Base-by-base conservation (phyloP, 1,140 invertebrate genomes). In the Diorhabda elongata region DNA sequence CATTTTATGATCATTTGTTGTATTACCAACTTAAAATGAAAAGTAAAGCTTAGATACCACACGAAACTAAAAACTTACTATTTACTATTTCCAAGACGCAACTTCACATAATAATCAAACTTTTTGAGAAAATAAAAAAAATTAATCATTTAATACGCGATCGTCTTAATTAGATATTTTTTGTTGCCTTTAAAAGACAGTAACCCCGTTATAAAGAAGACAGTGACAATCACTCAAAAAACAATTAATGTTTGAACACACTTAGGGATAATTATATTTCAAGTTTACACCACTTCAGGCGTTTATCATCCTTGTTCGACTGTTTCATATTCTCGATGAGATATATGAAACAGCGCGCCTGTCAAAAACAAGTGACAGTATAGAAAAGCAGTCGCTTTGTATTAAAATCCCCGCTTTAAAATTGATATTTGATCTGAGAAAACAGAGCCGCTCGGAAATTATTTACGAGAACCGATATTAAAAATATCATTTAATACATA, bases 361-460 rank as follows among this genome's bases (percentile, higher is more conserved):
- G 47, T 52, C 47, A 52, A n/a, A 52, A 52, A 52, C 47, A 52
- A 52, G 47, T 52, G 47, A 52, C 47, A 52, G 47, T 52, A 52
- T 52, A 52, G 47, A 52, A 52, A 52, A 52, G 47, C 47, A 6
- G 47, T 56, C 47, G 47, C 47, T 52, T 52, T 52, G 47, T 52
- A 52, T 52, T 52, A 52, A n/a, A 52, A 8, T 52, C 47, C 47
- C 47, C 47, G 47, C 47, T 52, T 4, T 52, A 52, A 52, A 52
- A 52, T 52, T 52, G 47, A 52, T 52, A 52, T 52, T 52, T 52
- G 47, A 52, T 52, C 47, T 52, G n/a, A 26, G 26, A 52, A 52
- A n/a, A 52, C 47, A 52, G 47, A 52, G 47, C 47, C 47, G 47
- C 47, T 52, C n/a, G n/a, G 47, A n/a, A n/a, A 52, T 52, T 52